Percentiles rank a stretch among this genome's conserved stretches.
Conservation (phyloP, 1,140 invertebrate genomes). For the Apocrypta bakeri region DNA sequence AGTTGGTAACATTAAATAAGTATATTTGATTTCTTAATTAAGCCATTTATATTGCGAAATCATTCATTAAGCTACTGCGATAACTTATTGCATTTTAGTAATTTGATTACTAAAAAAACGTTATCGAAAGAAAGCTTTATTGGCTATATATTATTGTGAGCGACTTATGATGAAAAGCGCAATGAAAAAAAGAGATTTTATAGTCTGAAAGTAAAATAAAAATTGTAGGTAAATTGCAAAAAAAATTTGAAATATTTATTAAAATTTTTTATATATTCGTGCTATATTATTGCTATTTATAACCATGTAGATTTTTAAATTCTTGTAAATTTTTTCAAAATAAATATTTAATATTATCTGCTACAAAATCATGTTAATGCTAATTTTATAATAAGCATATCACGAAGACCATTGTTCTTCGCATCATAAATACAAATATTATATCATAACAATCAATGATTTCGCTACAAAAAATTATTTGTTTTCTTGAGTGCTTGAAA, state of each 20-base stretch:
- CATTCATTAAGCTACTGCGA: neutral
- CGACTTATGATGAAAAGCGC: neutral
- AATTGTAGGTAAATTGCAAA: neutral
- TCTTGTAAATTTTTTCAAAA: neutral
- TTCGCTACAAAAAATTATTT: neutral
- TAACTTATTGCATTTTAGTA: slow-evolving; percentile 4
- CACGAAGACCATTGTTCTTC: no score
- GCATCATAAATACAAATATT: no score
- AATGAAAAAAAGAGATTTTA: slow-evolving; percentile 37
- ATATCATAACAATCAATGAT: no score
- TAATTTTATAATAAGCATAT: no score
- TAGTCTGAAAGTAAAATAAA: slow-evolving; percentile 25
- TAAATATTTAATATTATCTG: no score
- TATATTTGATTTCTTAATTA: slow-evolving; percentile 11
- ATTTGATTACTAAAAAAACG: neutral
- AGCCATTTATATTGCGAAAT: neutral
- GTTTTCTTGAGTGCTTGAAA: neutral
- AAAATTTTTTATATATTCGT: neutral
- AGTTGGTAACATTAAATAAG: neutral
- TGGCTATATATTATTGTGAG: neutral
- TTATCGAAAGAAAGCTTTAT: neutral
- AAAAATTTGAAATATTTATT: neutral
- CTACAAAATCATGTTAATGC: no score
- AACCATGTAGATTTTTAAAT: no score
- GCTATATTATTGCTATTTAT: neutral